Evolutionary conservation across 1,140 invertebrate genomes (phyloP), one percentile per base, ranked within the genome.

Genomic region (Pteromalus puparum): DNA sequence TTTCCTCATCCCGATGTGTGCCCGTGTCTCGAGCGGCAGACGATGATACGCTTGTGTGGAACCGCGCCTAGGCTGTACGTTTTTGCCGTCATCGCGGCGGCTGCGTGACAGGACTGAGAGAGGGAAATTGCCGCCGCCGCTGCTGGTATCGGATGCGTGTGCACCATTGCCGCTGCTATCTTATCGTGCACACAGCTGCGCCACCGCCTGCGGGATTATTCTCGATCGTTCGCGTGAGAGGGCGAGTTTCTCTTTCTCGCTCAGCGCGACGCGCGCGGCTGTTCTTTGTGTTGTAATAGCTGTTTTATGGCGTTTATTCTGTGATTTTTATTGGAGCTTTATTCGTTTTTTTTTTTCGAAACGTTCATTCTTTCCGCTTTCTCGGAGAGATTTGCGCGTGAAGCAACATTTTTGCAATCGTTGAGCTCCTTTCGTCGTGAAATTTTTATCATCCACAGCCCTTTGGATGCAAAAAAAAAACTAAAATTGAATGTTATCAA

Each of bases 381-480:
- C 48, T 1, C 15, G 48, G 13, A 15, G 13, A 34, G 48, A 53
- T 53, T n/a, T 46, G 42, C 10, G 42, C 9, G 13, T 46, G 10
- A 5, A 34, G 30, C 30, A 34, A 34, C 30, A 5, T 34, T 34
- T 34, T 34, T 34, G 30, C 30, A 34, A 34, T 34, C 30, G 30
- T 1, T 34, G 3, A 34, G 30, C n/a, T n/a, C n/a, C n/a, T n/a
- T n/a, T n/a, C n/a, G n/a, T 34, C 30, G 30, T 2, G 4, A 34
- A 34, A 34, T 34, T 34, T 2, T 34, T 34, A 34, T 34, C 30
- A 30, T 30, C 2, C 30, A 5, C 30, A 2, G 30, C 5, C 0
- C 79, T 77, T 87, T 79, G 67, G 83, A 86, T 82, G n/a, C 34
- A 80, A 86, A 87, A 86, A 87, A 86, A 30, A 61, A 82, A n/a